Conservation (phyloP, 2,797 vertebrate species). For the Hylomyscus alleni region DNA sequence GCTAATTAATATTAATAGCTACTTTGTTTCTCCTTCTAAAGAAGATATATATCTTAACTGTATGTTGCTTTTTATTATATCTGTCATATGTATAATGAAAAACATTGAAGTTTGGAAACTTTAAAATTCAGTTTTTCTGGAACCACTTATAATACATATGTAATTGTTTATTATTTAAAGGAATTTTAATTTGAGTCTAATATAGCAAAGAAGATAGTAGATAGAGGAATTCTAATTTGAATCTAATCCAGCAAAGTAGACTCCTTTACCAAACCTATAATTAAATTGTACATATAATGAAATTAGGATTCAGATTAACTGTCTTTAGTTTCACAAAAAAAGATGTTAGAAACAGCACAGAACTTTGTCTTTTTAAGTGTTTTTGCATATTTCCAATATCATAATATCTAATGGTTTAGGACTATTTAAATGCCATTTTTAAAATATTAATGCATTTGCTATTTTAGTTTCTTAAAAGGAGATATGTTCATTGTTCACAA, state of each 20-base stretch:
- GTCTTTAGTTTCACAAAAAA: background rate
- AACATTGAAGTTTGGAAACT: slow-evolving; percentile 37
- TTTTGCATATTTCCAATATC: no score
- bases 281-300: background rate
- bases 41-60: background rate
- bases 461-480: slow-evolving; percentile 97
- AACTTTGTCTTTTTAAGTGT: background rate
- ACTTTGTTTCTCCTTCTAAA: no score
- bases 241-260: slow-evolving; percentile 15
- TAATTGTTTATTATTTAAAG: slow-evolving; percentile 15
- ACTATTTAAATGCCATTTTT: slow-evolving; percentile 12
- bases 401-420: no score
- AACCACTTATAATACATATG: background rate
- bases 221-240: slow-evolving; percentile 54
- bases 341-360: slow-evolving; percentile 34
- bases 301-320: slow-evolving; percentile 63
- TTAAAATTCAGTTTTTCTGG: slow-evolving; percentile 53
- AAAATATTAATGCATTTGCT: slow-evolving; percentile 72
- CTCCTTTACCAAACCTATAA: background rate
- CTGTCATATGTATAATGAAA: slow-evolving; percentile 15
- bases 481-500: slow-evolving; percentile 99
- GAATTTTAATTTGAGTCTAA: slow-evolving; percentile 57
- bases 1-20: slow-evolving; percentile 42
- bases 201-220: slow-evolving; percentile 4
- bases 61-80: slow-evolving; percentile 16